Base-by-base conservation (phyloP, 2,888 invertebrate genomes). In the Andrena bucephala region DNA sequence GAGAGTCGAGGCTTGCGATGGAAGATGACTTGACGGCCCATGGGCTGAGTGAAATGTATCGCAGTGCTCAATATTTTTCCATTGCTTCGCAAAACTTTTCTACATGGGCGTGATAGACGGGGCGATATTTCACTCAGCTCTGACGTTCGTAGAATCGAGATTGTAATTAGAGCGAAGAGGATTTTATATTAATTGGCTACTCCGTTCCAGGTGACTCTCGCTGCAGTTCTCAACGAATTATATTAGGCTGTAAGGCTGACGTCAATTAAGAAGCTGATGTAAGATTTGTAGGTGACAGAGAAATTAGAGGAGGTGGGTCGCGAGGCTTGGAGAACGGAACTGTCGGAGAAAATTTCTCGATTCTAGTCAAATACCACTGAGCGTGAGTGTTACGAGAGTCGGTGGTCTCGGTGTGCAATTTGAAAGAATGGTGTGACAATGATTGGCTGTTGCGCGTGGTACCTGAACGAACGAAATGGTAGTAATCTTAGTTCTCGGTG, bases 391-490 rank as follows among this genome's bases (percentile, higher is more conserved):
- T 60, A 8, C 69, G 75, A 69, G 68, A 36, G 59, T 65, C 33
- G 63, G 13, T 54, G 16, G 31, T 67, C 62, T 77, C 54, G 62
- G 68, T 71, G 74, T 82, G 83, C 83, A 84, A 84, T 84, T n/a
- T 8, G 48, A 71, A 20, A n/a, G 16, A 8, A 27, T 13, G 20
- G 1, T n/a, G 42, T 8, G 20, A 59, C 10, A 10, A n/a, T 29
- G 20, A 13, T 59, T 24, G 60, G 75, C 66, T 57, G 59, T 66
- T 29, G 69, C 16, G 16, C 24, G 20, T 7, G 29, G 52, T n/a
- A 13, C n/a, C 10, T 8, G n/a, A 16, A 42, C 5, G 36, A 29
- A 42, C 42, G 10, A 29, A 76, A 36, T 60, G 27, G 2, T 6
- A 24, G 2, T 6, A 24, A 59, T 3, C 16, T 5, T 24, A 4